Evolutionary conservation across 2,888 invertebrate genomes (phyloP), one percentile per base, ranked within the genome.

Genomic region (Cataglyphis albicans): DNA sequence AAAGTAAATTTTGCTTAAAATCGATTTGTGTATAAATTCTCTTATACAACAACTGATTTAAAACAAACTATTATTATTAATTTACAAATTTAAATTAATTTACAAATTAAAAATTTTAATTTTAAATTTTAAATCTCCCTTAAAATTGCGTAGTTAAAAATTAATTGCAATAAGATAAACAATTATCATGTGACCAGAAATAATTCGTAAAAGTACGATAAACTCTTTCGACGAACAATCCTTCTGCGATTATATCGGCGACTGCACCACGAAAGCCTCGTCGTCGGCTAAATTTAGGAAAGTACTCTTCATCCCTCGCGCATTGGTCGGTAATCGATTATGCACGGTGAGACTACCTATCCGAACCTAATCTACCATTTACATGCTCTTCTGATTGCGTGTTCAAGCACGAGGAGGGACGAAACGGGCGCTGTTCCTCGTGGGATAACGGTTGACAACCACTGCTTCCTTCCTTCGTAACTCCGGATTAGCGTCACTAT

Each of bases 401-500:
- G 90, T 78, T 83, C 90, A 85, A 75, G 81, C 72, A 41, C 61
- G 59, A 55, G 72, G 25, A 25, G 80, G 72, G 73, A 84, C 86
- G 89, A 88, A 87, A 81, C 80, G 2, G n/a, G 48, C 57, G 68
- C 75, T 86, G 88, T 87, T 88, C 73, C 90, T 86, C 84, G 74
- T 25, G 70, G 89, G 85, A 88, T 89, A 90, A 88, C 86, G 84
- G 89, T 91, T 90, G 90, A 90, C 90, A 90, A 90, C 90, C 90
- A 85, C 91, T 91, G 90, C 86, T 91, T 91, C 88, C 91, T 91
- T 90, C 89, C 88, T 90, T 91, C 91, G 90, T 90, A 90, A 90
- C 87, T 90, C 87, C 89, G 91, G 92, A 93, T 93, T 93, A 92
- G 91, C 91, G 91, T 90, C 90, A 91, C 92, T 91, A 92, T 93